Base-by-base conservation (phyloP, 2,797 vertebrate genomes). In the Luscinia megarhynchos region DNA sequence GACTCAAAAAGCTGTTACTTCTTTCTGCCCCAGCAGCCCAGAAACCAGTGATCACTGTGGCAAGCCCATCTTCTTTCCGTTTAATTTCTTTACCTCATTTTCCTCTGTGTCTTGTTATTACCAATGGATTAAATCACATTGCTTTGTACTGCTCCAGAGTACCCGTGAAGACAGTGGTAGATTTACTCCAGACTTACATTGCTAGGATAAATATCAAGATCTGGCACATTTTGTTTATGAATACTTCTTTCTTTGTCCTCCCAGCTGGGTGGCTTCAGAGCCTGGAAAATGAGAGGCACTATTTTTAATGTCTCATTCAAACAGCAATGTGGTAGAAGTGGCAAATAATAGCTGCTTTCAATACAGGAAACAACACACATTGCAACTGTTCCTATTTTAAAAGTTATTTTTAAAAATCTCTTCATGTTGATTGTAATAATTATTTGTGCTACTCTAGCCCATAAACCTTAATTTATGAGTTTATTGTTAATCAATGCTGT, bases 261-360 rank as follows among this genome's bases (percentile, higher is more conserved):
- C 59, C 81, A 92, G 58, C 75, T 93, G 90, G 36, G 32, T 74
- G 51, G 20, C n/a, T 89, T 83, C 46, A 78, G 76, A 95, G 62
- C 36, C 61, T 94, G 76, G 73, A 55, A 94, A 94, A 92, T 12
- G 14, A 93, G 75, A 87, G 21, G 18, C 55, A 36, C 59, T 79
- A 66, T 93, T 95, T 96, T 89, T 84, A 89, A 93, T 36, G 24
- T 68, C 64, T 85, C 43, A 75, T 94, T 96, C 73, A 88, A 94
- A 62, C 7, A 75, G 46, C 18, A 53, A 1, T 34, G 40, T 78
- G 23, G 51, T 46, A 89, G 54, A 90, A 95, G 21, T 62, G 66
- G 66, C 53, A 93, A 93, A 93, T 93, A 94, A 73, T 91, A 66
- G 73, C 23, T 89, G 72, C 51, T 85, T 95, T 95, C 70, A 94